Conservation (phyloP, 2,797 vertebrate species). For the Leptodactylus fallax region DNA sequence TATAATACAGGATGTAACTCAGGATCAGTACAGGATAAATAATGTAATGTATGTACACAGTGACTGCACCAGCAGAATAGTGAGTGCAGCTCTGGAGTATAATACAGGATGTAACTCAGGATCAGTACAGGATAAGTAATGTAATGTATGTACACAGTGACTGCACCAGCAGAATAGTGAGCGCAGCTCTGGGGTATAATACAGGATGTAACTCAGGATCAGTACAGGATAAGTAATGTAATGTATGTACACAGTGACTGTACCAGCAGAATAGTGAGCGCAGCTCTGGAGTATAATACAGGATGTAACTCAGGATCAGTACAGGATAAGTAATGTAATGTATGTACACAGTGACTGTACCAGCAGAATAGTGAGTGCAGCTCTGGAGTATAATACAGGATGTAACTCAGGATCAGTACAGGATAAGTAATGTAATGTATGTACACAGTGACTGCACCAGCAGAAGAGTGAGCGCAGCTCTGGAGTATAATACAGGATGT, state of each 20-base stretch:
- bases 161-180: too few relatives aligned
- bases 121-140: not conserved
- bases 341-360: too few relatives aligned
- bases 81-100: too few relatives aligned
- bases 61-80: too few relatives aligned
- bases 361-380: too few relatives aligned
- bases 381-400: too few relatives aligned
- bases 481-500: not conserved
- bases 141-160: too few relatives aligned
- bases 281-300: not conserved
- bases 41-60: too few relatives aligned
- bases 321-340: not conserved
- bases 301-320: too few relatives aligned
- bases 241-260: not conserved
- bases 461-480: not conserved
- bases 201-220: too few relatives aligned
- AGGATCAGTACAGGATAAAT: not conserved
- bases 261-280: not conserved
- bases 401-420: too few relatives aligned
- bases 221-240: not conserved
- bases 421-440: not conserved
- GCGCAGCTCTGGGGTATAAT: too few relatives aligned
- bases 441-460: not conserved
- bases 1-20: not conserved
- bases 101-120: not conserved